Conservation (phyloP, 1,140 invertebrate species). For the Megalonaias nervosa region DNA sequence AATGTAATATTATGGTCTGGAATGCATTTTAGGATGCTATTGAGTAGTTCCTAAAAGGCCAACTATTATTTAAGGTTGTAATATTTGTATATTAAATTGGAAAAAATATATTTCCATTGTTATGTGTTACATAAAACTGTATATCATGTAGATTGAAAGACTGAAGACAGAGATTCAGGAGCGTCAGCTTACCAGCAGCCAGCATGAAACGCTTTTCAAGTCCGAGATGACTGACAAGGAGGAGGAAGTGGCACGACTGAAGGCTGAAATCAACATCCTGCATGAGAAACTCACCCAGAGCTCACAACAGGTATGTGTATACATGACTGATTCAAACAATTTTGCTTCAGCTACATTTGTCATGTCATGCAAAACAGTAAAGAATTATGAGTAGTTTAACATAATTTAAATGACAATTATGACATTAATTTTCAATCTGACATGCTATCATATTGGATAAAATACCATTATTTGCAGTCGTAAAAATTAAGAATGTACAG, state of each 20-base stretch:
- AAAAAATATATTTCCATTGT: background rate
- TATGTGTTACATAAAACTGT: background rate
- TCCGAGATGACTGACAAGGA: conserved; percentile 62
- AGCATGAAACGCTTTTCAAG: conserved; percentile 62
- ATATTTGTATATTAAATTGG: background rate
- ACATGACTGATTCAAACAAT: background rate
- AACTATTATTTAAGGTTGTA: too few relatives aligned
- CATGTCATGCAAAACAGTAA: too few relatives aligned
- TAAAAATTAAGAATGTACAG: too few relatives aligned
- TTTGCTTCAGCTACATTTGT: background rate
- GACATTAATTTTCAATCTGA: background rate
- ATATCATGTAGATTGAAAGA: conserved; percentile 48
- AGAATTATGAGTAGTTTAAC: too few relatives aligned
- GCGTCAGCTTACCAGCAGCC: conserved; percentile 55
- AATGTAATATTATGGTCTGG: too few relatives aligned
- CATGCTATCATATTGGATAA: background rate
- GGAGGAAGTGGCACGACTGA: conserved; percentile 59
- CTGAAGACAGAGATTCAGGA: conserved; percentile 65
- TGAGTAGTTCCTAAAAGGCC: too few relatives aligned
- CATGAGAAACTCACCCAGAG: conserved; percentile 65
- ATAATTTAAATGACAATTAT: too few relatives aligned
- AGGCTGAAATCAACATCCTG: conserved; percentile 61
- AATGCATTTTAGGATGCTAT: too few relatives aligned
- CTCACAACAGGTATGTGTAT: conserved; percentile 53
- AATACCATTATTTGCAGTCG: too few relatives aligned